Percentiles rank a stretch among this genome's conserved stretches.
Evolutionary conservation across 2,888 invertebrate species (phyloP).

Genomic region (Sturmia bella): DNA sequence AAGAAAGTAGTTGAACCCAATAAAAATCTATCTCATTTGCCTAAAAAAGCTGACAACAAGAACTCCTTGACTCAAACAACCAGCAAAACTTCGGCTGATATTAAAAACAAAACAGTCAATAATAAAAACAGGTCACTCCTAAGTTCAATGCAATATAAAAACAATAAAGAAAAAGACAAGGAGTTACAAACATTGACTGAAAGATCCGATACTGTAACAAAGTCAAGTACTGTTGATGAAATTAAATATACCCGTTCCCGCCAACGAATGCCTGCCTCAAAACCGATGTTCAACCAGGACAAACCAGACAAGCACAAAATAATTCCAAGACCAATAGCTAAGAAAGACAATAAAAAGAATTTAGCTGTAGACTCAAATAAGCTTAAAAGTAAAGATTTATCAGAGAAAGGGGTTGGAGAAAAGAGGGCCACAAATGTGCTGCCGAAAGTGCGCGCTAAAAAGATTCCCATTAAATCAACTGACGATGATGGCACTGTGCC

Average conservation of each 20-base stretch:
- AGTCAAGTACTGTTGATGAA: constrained; percentile 15
- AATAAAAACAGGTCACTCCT: constrained; percentile 15
- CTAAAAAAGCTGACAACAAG: constrained; percentile 69
- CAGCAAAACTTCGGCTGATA: neutral
- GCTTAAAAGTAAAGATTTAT: neutral
- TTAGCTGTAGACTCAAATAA: constrained; percentile 14
- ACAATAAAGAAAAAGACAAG: neutral
- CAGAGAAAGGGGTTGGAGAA: neutral
- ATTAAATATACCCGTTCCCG: neutral
- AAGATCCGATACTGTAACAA: constrained; percentile 70
- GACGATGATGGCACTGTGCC: constrained; percentile 67
- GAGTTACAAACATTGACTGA: constrained; percentile 55
- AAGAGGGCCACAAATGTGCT: constrained; percentile 13
- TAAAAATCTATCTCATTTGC: constrained; percentile 34
- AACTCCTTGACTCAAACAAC: constrained; percentile 72
- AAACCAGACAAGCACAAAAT: constrained; percentile 38
- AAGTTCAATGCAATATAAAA: neutral
- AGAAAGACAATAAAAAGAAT: constrained; percentile 42
- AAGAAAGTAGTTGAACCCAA: constrained; percentile 67
- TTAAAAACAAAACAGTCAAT: neutral
- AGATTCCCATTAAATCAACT: constrained; percentile 65
- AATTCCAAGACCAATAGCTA: constrained; percentile 38
- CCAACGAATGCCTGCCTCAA: constrained; percentile 75
- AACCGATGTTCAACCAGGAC: neutral
- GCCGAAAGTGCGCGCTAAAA: constrained; percentile 74